Evolutionary conservation across 1,140 invertebrate species (phyloP), one percentile per base, ranked within the genome.

Genomic region (Plodia interpunctella): DNA sequence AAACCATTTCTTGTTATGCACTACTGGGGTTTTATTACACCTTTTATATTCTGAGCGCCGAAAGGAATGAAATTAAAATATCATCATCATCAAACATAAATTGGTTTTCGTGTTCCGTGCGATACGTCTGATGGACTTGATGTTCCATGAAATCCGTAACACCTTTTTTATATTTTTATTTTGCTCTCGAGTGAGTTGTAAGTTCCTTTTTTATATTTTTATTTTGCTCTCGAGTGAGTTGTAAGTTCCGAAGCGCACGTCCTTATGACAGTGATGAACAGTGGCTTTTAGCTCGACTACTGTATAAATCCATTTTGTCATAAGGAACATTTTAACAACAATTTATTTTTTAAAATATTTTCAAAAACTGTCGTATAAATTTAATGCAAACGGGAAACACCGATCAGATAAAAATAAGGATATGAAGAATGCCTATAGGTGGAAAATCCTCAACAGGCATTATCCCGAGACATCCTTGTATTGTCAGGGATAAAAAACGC

Each of bases 401-500:
- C 6, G 30, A 32, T 32, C 30, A 5, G 30, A 32, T 32, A 32
- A 32, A 32, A 32, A 32, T 32, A 15, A 44, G 15, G 38, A 15
- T n/a, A 44, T 10, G 30, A 32, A 32, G 30, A 32, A 32, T 32
- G 30, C 30, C 4, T 9, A 10, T 6, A 32, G 30, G 21, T 6
- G 11, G 11, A 32, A 9, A 32, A 32, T 32, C 38, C 38, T 44
- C 15, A 15, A 6, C 15, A 44, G 15, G 2, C 8, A n/a, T 15
- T 44, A 44, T 15, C 38, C 38, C 15, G 4, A 15, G 38, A 30
- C 10, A 54, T 30, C 52, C n/a, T 30, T 44, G 15, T 44, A 44
- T 44, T 21, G 49, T 51, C 18, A 20, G 49, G 5, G 49, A 50
- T 21, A 51, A 38, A 56, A 49, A 57, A 70, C 65, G 70, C 65